Evolutionary conservation across 2,888 invertebrate genomes (phyloP), one percentile per base, ranked within the genome.

Genomic region (Anarsia innoxiella): DNA sequence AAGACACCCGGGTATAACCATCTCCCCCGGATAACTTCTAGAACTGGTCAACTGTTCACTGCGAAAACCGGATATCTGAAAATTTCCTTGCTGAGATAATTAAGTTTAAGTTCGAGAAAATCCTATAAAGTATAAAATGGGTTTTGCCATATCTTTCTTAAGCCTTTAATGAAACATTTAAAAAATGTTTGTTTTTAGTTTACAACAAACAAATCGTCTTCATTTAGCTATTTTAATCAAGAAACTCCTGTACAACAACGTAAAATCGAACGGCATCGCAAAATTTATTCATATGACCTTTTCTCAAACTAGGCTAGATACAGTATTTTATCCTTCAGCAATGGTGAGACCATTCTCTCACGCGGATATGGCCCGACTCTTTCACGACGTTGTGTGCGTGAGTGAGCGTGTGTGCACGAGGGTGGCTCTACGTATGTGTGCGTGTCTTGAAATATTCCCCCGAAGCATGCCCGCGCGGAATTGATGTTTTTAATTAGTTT

Each of bases 401-500:
- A 41, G 46, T 51, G 51, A 37, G 46, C 49, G 52, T 63, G 66
- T 68, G 65, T 66, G 62, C 52, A 55, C 47, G 56, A 35, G 63
- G 66, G 64, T 55, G 56, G 57, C 26, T 28, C 39, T 46, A 59
- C 49, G 59, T 54, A 54, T 67, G 74, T 74, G 76, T 78, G 79
- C 57, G 75, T 74, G 70, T 63, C 70, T 73, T 78, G 77, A 82
- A 76, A 79, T 79, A 79, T 76, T 73, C 77, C 73, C 76, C 74
- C 69, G 74, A 68, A 71, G 65, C 67, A 63, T 55, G 53, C 67
- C 60, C 60, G 66, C 68, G 56, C 67, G 67, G 75, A 83, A 80
- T 83, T 82, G 83, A 83, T 83, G 82, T 82, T 83, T 82, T 83
- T 83, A 83, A 83, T 83, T 83, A 83, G 83, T 82, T 79, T 72